phyloP scores from a whole-genome alignment of 2,797 vertebrate species.

The Pampus argenteus region DNA sequence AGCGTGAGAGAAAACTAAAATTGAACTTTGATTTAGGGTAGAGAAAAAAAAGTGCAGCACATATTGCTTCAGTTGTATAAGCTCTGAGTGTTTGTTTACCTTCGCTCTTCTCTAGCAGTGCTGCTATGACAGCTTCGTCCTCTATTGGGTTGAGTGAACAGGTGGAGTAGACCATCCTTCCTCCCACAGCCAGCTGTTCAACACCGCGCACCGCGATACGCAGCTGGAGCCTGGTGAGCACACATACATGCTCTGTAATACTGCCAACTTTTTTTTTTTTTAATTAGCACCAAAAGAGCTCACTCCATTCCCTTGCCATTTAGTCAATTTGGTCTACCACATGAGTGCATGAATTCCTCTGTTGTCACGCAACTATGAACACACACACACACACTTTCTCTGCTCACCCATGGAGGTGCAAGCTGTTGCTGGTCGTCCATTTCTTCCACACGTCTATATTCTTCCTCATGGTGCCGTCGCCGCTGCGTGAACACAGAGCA shows the following conservation, averaged over 20 bases:
- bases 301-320: constrained; percentile 81
- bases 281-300: constrained; percentile 38
- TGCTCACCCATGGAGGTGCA: constrained; percentile 96
- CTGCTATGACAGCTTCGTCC: constrained; percentile 94
- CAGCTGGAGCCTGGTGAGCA: constrained; percentile 90
- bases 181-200: constrained; percentile 95
- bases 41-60: neutral
- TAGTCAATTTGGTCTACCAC: constrained; percentile 86
- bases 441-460: constrained; percentile 99
- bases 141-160: constrained; percentile 97
- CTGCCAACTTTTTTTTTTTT: constrained; percentile 29
- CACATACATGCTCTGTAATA: constrained; percentile 1
- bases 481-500: constrained; percentile 80
- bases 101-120: constrained; percentile 96
- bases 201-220: constrained; percentile 95
- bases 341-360: constrained; percentile 1
- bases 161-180: constrained; percentile 98
- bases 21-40: neutral
- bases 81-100: constrained; percentile 77
- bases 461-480: constrained; percentile 98
- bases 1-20: neutral
- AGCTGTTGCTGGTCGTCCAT: constrained; percentile 96
- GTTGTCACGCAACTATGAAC: neutral
- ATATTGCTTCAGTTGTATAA: neutral
- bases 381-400: neutral